Evolutionary conservation across 2,113 vertebrate species (phyloP).

Genomic region (Actenoides lindsayi): DNA sequence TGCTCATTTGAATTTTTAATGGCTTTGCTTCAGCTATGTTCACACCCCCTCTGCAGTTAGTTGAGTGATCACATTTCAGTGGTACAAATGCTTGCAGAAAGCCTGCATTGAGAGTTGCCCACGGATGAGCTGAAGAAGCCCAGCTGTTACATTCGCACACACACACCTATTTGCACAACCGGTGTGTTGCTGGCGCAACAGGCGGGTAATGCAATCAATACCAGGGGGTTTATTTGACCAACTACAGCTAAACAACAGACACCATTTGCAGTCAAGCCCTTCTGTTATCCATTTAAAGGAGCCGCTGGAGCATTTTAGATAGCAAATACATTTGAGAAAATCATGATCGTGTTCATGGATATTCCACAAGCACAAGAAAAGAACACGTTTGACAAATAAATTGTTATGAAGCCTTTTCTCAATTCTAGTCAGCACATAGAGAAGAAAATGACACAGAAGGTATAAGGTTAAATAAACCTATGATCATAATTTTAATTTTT

Average conservation of each 20-base stretch:
- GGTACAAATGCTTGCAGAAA: neutral
- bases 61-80: accelerated
- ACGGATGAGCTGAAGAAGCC: neutral
- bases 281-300: slow-evolving; percentile 17
- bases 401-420: slow-evolving; percentile 59
- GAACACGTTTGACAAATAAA: slow-evolving; percentile 43
- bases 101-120: neutral
- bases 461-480: slow-evolving; percentile 13
- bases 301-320: neutral
- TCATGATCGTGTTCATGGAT: neutral
- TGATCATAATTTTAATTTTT: neutral
- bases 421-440: slow-evolving; percentile 12
- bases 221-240: neutral
- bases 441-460: slow-evolving; percentile 17
- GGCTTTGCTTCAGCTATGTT: slow-evolving; percentile 2
- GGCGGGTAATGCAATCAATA: neutral
- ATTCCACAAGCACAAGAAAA: neutral
- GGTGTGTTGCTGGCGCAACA: slow-evolving; percentile 9
- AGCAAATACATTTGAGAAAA: slow-evolving; percentile 15
- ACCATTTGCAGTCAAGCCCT: slow-evolving; percentile 5
- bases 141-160: neutral
- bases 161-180: slow-evolving; percentile 11
- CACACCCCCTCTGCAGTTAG: neutral
- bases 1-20: slow-evolving; percentile 65
- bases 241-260: neutral